Conservation (phyloP, 2,797 vertebrate species). For the Holocentrus rufus region DNA sequence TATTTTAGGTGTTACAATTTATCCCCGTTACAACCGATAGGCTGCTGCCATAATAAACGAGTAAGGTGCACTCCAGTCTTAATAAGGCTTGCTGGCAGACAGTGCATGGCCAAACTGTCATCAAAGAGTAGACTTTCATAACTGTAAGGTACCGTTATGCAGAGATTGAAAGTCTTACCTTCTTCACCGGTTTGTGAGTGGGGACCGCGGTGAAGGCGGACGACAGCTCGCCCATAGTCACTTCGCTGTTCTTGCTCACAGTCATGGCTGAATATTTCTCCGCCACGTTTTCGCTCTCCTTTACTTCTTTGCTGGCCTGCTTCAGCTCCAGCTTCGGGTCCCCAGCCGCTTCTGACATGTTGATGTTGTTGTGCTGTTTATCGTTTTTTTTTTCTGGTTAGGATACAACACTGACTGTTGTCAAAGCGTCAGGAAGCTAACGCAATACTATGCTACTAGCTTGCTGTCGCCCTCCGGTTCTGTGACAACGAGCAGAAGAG, state of each 20-base stretch:
- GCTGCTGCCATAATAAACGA: background rate
- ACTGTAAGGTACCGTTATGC: background rate
- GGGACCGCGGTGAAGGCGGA: conserved; percentile 76
- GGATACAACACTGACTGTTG: background rate
- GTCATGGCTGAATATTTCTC: conserved; percentile 83
- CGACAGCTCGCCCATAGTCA: conserved; percentile 78
- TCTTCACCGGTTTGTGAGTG: conserved; percentile 81
- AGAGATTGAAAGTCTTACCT: conserved; percentile 66
- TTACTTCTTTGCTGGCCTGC: conserved; percentile 83
- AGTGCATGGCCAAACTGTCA: too few relatives aligned
- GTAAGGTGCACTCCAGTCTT: background rate
- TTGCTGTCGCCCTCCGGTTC: background rate
- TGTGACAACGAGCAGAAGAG: conserved; percentile 8
- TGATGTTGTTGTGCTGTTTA: conserved; percentile 10
- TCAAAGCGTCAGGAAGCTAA: conserved; percentile 37
- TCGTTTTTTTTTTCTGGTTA: conserved; percentile 31
- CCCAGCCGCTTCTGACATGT: conserved; percentile 74
- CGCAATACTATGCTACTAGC: conserved; percentile 47
- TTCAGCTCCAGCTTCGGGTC: conserved; percentile 78
- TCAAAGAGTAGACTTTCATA: too few relatives aligned
- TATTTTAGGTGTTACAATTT: background rate
- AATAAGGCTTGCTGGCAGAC: too few relatives aligned
- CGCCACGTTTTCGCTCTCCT: conserved; percentile 83
- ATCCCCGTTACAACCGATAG: background rate
- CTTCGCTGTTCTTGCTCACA: conserved; percentile 79